Evolutionary conservation across 2,113 vertebrate genomes (phyloP).

Genomic region (Coryphaenoides rupestris): DNA sequence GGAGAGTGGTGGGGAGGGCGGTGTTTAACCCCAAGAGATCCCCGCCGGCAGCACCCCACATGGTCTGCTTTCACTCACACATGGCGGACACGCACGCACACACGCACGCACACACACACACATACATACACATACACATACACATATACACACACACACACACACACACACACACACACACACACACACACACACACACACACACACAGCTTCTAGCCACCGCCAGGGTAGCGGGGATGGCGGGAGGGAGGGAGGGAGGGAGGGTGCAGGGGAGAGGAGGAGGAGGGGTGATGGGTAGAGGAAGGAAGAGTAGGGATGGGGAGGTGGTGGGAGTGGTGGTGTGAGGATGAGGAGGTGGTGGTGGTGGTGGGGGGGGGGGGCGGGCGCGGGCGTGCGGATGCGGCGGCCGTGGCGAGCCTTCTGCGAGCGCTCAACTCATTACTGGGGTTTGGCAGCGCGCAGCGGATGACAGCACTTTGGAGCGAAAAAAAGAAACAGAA

Average conservation of each 20-base stretch:
- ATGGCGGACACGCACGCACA: conserved; percentile 40
- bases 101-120: too few relatives aligned
- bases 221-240: too few relatives aligned
- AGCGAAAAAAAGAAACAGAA: neutral
- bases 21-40: conserved; percentile 53
- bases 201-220: neutral
- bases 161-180: too few relatives aligned
- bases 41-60: conserved; percentile 51
- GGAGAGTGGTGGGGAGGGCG: conserved; percentile 31
- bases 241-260: conserved; percentile 41
- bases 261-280: conserved; percentile 6
- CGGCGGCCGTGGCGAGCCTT: conserved; percentile 34
- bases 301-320: neutral
- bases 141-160: too few relatives aligned
- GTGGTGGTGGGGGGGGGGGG: conserved; percentile 13
- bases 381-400: conserved; percentile 37
- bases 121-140: too few relatives aligned
- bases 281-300: conserved; percentile 37
- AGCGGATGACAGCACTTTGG: conserved; percentile 38
- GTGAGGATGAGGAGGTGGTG: conserved; percentile 27
- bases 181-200: too few relatives aligned
- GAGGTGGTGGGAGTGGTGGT: neutral
- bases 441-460: conserved; percentile 47
- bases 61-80: conserved; percentile 60
- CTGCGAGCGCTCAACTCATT: conserved; percentile 48